Evolutionary conservation across 2,113 vertebrate species (phyloP).

Genomic region (Heterochromis multidens): DNA sequence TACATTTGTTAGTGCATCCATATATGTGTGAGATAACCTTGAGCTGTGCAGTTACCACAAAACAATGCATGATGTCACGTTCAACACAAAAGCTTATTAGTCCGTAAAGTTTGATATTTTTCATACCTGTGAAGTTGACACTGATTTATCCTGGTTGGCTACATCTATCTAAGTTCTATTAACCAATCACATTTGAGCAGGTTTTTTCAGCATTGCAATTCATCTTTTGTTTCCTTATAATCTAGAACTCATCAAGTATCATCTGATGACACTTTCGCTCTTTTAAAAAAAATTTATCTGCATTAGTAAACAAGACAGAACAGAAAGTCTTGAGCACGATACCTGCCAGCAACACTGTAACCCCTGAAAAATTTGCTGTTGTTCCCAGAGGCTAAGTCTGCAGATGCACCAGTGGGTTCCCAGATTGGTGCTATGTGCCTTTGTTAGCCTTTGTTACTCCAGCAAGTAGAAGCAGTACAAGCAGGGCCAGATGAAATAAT

Average conservation of each 20-base stretch:
- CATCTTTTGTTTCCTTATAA: neutral
- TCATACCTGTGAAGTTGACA: neutral
- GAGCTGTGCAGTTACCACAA: neutral
- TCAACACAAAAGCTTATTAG: neutral
- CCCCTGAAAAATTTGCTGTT: neutral
- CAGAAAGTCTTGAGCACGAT: neutral
- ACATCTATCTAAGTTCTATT: neutral
- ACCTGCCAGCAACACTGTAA: neutral
- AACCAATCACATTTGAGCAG: neutral
- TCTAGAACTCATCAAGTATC: neutral
- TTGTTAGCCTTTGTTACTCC: neutral
- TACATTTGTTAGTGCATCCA: neutral
- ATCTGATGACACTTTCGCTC: neutral
- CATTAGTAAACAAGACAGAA: neutral
- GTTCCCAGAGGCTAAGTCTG: neutral
- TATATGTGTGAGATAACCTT: rapidly evolving
- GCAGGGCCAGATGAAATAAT: neutral
- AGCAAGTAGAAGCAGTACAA: neutral
- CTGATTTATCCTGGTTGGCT: neutral
- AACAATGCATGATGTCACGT: rapidly evolving
- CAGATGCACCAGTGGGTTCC: too few species aligned
- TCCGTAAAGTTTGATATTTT: neutral
- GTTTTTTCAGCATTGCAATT: neutral
- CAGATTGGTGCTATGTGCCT: neutral
- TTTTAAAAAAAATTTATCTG: neutral